Evolutionary conservation across 2,888 invertebrate genomes (phyloP).

Genomic region (Megamerina dolium): DNA sequence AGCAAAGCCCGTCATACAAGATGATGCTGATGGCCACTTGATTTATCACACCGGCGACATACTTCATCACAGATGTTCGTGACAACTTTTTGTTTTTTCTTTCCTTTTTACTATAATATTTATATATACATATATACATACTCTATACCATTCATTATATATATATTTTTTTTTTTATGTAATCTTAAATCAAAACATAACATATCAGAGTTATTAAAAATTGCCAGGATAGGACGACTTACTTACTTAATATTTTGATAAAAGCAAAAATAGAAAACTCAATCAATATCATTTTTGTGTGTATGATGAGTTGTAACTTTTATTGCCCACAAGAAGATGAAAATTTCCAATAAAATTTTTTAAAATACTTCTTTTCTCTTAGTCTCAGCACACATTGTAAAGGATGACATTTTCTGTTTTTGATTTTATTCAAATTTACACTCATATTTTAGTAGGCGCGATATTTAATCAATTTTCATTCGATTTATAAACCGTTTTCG

Average conservation of each 20-base stretch:
- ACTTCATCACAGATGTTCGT: slow-evolving; percentile 99
- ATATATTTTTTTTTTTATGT: slow-evolving; percentile 2
- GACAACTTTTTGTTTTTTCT: slow-evolving; percentile 59
- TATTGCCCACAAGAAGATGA: too few species aligned
- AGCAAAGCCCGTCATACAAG: slow-evolving; percentile 81
- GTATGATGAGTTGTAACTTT: too few species aligned
- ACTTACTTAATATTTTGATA: not conserved
- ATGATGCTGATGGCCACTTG: slow-evolving; percentile 99
- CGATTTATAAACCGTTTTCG: not conserved
- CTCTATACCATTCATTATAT: too few species aligned
- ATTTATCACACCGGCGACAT: slow-evolving; percentile 98
- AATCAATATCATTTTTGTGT: too few species aligned
- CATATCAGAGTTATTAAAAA: not conserved
- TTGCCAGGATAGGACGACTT: not conserved
- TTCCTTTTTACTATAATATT: slow-evolving; percentile 31
- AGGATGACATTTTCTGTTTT: too few species aligned
- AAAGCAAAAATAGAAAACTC: not conserved
- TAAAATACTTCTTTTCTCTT: too few species aligned
- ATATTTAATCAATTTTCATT: too few species aligned
- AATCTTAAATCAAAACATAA: not conserved
- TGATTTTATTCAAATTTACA: too few species aligned
- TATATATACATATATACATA: slow-evolving; percentile 4
- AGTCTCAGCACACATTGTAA: too few species aligned
- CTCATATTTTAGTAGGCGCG: too few species aligned
- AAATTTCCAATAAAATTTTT: too few species aligned